Base-by-base conservation (phyloP, 2,888 invertebrate genomes). In the Baronia brevicornis region DNA sequence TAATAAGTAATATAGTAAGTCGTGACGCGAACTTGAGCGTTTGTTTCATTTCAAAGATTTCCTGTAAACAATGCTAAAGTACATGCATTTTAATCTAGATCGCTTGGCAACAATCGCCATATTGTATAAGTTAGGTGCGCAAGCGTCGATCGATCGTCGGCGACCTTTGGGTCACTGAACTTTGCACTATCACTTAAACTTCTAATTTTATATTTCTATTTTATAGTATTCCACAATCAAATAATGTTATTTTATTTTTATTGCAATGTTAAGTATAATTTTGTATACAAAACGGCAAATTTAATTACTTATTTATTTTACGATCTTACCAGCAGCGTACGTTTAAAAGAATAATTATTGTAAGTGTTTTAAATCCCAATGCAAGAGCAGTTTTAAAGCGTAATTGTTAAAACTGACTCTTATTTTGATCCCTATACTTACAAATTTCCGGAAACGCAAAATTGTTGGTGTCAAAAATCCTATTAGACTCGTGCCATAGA, bases 391-490 rank as follows among this genome's bases (percentile, higher is more conserved):
- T 27, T 28, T 24, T 21, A 32, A 36, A 48, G 35, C 28, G 33
- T 36, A 38, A 47, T 46, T 48, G 44, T 45, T 43, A 40, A 31
- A 35, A n/a, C n/a, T n/a, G 11, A 38, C 34, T 39, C 43, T 58
- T 66, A 66, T 67, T 65, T 63, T 54, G 44, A 48, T 51, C 43
- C 28, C 27, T 40, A 37, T 33, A 54, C 41, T 54, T 60, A 61
- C 52, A 59, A 58, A 59, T 55, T 44, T 52, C 52, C 53, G 57
- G 58, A 60, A 66, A 60, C 54, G 64, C 61, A 61, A 71, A 72
- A 67, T 65, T 56, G 53, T 60, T 55, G 49, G 56, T 65, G 64
- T 64, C 64, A 63, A 62, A 67, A 65, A 59, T 57, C 47, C 54
- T 67, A 66, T 65, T 63, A 57, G 66, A 56, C 63, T 60, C 64